A percentile compares a stretch with the other conserved stretches of the same genome.
Evolutionary conservation across 2,888 invertebrate genomes (phyloP).

Genomic region (Pterostichus niger): DNA sequence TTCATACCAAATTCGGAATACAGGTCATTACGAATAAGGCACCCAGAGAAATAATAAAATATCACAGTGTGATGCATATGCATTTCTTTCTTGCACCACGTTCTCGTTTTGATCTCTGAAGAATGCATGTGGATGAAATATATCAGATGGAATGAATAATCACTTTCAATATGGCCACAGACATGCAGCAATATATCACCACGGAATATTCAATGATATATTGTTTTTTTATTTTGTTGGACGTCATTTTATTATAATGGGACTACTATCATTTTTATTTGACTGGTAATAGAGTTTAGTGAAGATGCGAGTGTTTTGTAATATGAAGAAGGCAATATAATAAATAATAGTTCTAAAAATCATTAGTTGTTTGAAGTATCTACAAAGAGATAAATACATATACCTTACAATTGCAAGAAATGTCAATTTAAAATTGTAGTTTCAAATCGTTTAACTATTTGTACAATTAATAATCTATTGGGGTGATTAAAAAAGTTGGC

Average conservation of each 20-base stretch:
- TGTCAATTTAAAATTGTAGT: too few species aligned
- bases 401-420: too few species aligned
- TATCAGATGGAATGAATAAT: slow-evolving; percentile 41
- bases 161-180: slow-evolving; percentile 12
- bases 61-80: slow-evolving; percentile 31
- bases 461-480: too few species aligned
- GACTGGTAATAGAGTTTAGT: background rate
- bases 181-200: background rate
- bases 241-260: background rate
- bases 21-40: slow-evolving; percentile 53
- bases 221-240: background rate
- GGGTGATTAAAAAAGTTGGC: too few species aligned
- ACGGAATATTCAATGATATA: background rate
- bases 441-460: too few species aligned
- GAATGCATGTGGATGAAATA: slow-evolving; percentile 40
- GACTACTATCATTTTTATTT: background rate
- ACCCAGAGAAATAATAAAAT: slow-evolving; percentile 13
- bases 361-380: too few species aligned
- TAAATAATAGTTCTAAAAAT: too few species aligned
- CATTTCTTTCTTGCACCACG: slow-evolving; percentile 35
- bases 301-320: too few species aligned
- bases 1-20: slow-evolving; percentile 50
- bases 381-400: too few species aligned
- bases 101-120: background rate
- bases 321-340: too few species aligned